Evolutionary conservation across 2,888 invertebrate genomes (phyloP).

Genomic region (Neelides folsomi): DNA sequence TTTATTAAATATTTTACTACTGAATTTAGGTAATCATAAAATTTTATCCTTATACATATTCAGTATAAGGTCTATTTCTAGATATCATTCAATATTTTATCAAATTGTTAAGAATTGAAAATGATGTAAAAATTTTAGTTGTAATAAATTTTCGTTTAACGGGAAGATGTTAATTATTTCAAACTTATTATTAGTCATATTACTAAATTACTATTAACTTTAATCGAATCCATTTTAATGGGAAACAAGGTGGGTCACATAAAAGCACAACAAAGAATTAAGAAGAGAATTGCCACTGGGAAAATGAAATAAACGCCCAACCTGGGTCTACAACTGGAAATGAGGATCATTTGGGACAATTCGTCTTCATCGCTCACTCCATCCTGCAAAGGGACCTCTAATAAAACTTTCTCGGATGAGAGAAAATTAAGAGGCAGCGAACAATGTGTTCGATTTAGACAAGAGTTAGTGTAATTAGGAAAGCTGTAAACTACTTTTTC

Average conservation of each 20-base stretch:
- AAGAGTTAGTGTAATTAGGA: conserved; percentile 54
- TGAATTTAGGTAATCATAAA: no score
- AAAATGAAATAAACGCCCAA: conserved; percentile 66
- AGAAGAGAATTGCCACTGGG: conserved; percentile 58
- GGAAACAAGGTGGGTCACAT: conserved; percentile 43
- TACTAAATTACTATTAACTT: no score
- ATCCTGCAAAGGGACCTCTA: conserved; percentile 68
- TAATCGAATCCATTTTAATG: no score
- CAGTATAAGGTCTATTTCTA: no score
- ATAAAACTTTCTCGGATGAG: conserved; percentile 64
- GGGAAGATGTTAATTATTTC: no score
- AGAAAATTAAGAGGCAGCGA: conserved; percentile 57
- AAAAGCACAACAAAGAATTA: conserved; percentile 67
- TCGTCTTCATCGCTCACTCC: conserved; percentile 64
- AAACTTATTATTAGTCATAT: no score
- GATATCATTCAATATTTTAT: no score
- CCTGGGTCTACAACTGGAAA: conserved; percentile 66
- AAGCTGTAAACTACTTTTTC: conserved; percentile 71
- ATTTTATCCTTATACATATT: no score
- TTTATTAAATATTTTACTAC: no score
- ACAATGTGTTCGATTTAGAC: conserved; percentile 64
- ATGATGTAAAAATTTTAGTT: no score
- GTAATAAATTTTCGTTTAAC: no score
- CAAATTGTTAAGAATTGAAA: no score
- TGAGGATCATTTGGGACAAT: conserved; percentile 52